A percentile compares a stretch with the other conserved stretches of the same genome.
Evolutionary conservation across 2,797 vertebrate genomes (phyloP).

Genomic region (Discoglossus pictus): DNA sequence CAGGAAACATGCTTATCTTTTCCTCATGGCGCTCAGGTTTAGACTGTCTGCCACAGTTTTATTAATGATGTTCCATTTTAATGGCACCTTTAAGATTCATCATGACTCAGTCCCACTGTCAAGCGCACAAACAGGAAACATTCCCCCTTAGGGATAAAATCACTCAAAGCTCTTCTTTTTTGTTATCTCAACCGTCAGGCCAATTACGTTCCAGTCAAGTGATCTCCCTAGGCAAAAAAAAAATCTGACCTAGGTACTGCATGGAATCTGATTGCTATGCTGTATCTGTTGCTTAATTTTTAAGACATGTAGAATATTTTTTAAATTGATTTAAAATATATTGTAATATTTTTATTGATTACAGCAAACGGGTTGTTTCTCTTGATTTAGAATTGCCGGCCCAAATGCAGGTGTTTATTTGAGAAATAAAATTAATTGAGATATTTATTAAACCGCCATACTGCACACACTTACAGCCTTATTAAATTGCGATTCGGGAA

Average conservation of each 20-base stretch:
- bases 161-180: not conserved
- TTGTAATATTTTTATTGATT: too few species aligned
- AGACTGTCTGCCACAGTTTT: conserved; percentile 30
- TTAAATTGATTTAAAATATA: too few species aligned
- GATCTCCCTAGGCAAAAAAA: conserved; percentile 1
- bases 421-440: too few species aligned
- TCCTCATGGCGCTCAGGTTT: conserved; percentile 20
- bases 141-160: conserved; percentile 2
- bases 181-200: conserved; percentile 11
- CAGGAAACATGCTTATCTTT: conserved; percentile 43
- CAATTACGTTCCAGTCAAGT: conserved; percentile 10
- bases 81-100: conserved; percentile 1
- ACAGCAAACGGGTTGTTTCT: too few species aligned
- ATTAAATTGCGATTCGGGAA: too few species aligned
- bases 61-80: conserved; percentile 29
- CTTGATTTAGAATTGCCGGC: too few species aligned
- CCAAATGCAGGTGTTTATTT: too few species aligned
- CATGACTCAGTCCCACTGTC: conserved; percentile 3
- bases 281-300: not conserved
- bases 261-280: not conserved
- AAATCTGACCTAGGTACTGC: conserved; percentile 4
- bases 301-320: too few species aligned
- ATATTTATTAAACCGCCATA: too few species aligned
- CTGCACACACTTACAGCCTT: too few species aligned
- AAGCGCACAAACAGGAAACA: conserved; percentile 5